Base-by-base conservation (phyloP, 2,888 invertebrate species). In the Caradrina clavipalpis region DNA sequence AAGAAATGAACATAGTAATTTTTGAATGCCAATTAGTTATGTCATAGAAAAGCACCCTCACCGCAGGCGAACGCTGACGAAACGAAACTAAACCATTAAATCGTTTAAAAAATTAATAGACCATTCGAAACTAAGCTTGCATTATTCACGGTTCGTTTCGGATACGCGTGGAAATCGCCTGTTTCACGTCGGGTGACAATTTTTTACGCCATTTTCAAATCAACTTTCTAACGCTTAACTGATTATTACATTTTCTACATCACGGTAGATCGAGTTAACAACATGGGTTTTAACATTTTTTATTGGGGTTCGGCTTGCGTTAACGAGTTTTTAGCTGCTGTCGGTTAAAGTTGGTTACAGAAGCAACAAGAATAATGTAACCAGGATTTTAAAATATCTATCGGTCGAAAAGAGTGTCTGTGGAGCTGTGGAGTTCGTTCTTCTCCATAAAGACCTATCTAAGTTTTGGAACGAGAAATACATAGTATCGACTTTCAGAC, bases 101-200 rank as follows among this genome's bases (percentile, higher is more conserved):
- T 69, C 75, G 62, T 69, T 82, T 78, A 47, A 69, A 78, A 81
- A 82, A 67, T 78, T 79, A 82, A 81, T 80, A 81, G 85, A 73
- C 80, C 78, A 78, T 75, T 79, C 59, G 70, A 69, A 78, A 78
- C 84, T 81, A 79, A 84, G 78, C 72, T 73, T 39, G 11, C 69
- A 78, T 84, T 85, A 81, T 78, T 79, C 74, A 87, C 86, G 86
- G 84, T 76, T 78, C 83, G 76, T 81, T 83, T 83, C 73, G 72
- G 64, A 77, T 77, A 73, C 74, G 76, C 81, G 84, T 86, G 77
- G 87, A 89, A 89, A 88, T 81, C 82, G 80, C 66, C 80, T 80
- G 84, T 85, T 85, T 82, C 84, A 85, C 87, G 72, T 78, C 73
- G 78, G 81, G 78, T 85, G 88, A 87, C 86, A 88, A 88, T 90